Base-by-base conservation (phyloP, 2,797 vertebrate species). In the Bradypus variegatus region DNA sequence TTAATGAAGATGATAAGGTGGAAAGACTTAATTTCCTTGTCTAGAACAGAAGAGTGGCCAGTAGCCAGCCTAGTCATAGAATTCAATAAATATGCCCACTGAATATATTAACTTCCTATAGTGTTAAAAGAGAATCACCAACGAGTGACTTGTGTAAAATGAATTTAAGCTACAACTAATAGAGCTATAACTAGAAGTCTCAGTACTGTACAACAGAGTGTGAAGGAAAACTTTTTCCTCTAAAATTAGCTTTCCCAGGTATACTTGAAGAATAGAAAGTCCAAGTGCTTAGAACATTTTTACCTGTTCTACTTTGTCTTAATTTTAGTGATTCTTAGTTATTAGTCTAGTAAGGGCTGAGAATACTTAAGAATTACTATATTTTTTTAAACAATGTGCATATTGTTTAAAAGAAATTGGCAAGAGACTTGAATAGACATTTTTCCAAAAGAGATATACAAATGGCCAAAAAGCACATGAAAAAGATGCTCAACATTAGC, bases 21-120 rank as follows among this genome's bases (percentile, higher is more conserved):
- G 75, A 92, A 72, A 88, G 80, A 77, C 64, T 86, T 81, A 58
- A 75, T 81, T 77, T 79, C 55, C 55, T 85, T 89, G 13, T 62
- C 64, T 80, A 67, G 76, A 89, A 58, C n/a, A 86, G 75, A 45
- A 72, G 58, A 76, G 83, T 78, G 94, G 83, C 93, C 93, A 78
- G 81, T 94, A 94, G 79, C 65, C 82, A 78, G 88, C 48, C 89
- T 93, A 91, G 95, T 95, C 84, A 83, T 21, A 93, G 87, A 92
- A 77, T 48, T 85, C 75, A 75, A 60, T 85, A 91, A 78, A 60
- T 53, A 14, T 5, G 25, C 55, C 73, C 65, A 23, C 4, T 41
- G 8, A 93, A 45, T 77, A 65, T 33, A 31, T 80, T 83, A 65
- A 72, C 70, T 91, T 75, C 18, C 21, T 82, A 1, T 70, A 82